These are phyloP conservation scores for Drosophila sturtevanti DNA, from an alignment of 1,140 invertebrate species.

Conservation along the genomic window DNA sequence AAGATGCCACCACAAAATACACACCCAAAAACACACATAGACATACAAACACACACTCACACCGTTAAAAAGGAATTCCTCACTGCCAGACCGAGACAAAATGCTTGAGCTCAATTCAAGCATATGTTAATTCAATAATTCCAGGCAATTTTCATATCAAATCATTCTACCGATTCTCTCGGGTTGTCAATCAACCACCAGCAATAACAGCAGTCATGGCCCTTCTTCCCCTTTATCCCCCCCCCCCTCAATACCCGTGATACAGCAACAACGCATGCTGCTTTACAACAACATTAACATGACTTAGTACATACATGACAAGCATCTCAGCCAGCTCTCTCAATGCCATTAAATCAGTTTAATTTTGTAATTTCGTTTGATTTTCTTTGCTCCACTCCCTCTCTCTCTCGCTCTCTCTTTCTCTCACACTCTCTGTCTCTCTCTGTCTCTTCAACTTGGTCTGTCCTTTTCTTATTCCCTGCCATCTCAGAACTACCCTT, in stretches of 20 bases:
- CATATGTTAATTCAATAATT: conserved; percentile 82
- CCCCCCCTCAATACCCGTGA: not conserved
- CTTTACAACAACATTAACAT: conserved; percentile 62
- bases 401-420: not conserved
- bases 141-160: conserved; percentile 81
- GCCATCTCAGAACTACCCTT: no score
- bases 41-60: not conserved
- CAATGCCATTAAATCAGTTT: conserved; percentile 71
- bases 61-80: not conserved
- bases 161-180: conserved; percentile 50
- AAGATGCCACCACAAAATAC: conserved; percentile 65
- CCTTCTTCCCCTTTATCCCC: conserved; percentile 5
- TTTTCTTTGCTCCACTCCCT: conserved; percentile 57
- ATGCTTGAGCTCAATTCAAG: conserved; percentile 75
- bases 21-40: conserved; percentile 25
- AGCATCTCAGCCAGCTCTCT: conserved; percentile 1
- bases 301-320: conserved; percentile 49
- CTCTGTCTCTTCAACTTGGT: no score
- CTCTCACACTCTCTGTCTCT: not conserved
- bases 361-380: conserved; percentile 78
- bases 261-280: no score
- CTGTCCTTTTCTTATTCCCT: no score
- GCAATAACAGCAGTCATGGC: conserved; percentile 12
- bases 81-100: conserved; percentile 26
- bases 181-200: conserved; percentile 70